A percentile compares a stretch with the other conserved stretches of the same genome.
These are phyloP conservation scores for Teleopsis dalmanni DNA, from an alignment of 1,140 invertebrate species.

Conservation along the genomic window DNA sequence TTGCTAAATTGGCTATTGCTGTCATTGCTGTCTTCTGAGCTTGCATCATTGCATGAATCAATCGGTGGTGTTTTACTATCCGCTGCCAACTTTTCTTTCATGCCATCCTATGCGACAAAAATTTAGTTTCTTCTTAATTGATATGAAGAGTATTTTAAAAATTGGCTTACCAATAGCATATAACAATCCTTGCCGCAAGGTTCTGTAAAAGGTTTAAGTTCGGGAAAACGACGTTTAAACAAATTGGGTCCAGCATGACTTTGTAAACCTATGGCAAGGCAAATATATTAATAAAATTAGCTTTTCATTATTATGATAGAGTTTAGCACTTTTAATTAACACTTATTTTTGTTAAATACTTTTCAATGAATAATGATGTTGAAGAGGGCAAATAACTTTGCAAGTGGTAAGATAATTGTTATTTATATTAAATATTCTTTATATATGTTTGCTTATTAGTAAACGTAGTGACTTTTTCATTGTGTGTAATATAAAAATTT, in stretches of 20 bases:
- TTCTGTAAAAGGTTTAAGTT: slow-evolving; percentile 77
- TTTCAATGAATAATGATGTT: too few relatives aligned
- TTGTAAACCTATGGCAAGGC: slow-evolving; percentile 58
- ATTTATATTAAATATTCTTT: too few relatives aligned
- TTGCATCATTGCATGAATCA: slow-evolving; percentile 87
- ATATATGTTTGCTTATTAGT: too few relatives aligned
- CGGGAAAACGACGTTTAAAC: slow-evolving; percentile 79
- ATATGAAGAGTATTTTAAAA: neutral
- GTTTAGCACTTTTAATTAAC: too few relatives aligned
- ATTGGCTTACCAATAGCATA: slow-evolving; percentile 57
- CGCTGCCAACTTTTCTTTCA: slow-evolving; percentile 70
- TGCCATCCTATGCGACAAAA: slow-evolving; percentile 57
- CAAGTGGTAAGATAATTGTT: too few relatives aligned
- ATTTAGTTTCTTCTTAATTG: too few relatives aligned
- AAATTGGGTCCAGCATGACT: slow-evolving; percentile 86
- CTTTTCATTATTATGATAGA: neutral
- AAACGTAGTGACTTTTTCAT: too few relatives aligned
- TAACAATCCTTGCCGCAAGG: slow-evolving; percentile 85
- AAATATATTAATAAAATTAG: neutral
- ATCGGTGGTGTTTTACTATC: slow-evolving; percentile 64
- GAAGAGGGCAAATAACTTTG: too few relatives aligned
- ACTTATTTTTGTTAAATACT: too few relatives aligned
- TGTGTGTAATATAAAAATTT: too few relatives aligned
- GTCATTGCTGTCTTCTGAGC: slow-evolving; percentile 87
- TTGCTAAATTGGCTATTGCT: slow-evolving; percentile 56